phyloP scores from a whole-genome alignment of 2,113 vertebrate species.

The Calonectris borealis region DNA sequence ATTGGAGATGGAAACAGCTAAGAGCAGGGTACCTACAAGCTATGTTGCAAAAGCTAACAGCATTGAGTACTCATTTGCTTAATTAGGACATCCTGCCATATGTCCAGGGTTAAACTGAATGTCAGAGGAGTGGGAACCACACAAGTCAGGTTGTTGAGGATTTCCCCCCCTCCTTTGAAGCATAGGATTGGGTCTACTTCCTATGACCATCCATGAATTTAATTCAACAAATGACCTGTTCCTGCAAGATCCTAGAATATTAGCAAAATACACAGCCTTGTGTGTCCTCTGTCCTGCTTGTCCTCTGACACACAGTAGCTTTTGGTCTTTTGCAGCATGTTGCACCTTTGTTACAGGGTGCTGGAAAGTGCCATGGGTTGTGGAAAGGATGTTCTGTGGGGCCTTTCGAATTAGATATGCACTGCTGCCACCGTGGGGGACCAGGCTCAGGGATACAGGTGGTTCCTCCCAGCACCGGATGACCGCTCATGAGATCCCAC shows the following conservation, averaged over 20 bases:
- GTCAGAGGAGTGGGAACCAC: not conserved
- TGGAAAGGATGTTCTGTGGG: not conserved
- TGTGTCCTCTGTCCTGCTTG: not conserved
- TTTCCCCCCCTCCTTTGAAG: not conserved
- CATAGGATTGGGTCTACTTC: not conserved
- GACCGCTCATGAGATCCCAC: not conserved
- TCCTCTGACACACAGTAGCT: not conserved
- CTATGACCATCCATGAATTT: not conserved
- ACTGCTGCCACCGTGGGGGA: no score
- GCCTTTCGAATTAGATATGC: not conserved
- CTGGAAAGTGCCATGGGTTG: not conserved
- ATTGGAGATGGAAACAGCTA: rapidly evolving
- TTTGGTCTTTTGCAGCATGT: not conserved
- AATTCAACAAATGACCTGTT: not conserved
- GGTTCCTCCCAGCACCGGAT: not conserved
- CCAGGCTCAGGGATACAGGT: rapidly evolving
- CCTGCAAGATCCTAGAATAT: not conserved
- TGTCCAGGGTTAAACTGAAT: not conserved
- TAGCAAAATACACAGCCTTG: not conserved
- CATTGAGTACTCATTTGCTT: not conserved
- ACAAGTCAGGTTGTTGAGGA: not conserved
- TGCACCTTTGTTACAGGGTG: not conserved
- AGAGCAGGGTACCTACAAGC: not conserved
- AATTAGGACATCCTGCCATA: not conserved
- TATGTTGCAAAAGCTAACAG: not conserved